These are phyloP conservation scores for Melanotaenia duboulayi DNA, from an alignment of 2,113 vertebrate species.

Conservation along the genomic window DNA sequence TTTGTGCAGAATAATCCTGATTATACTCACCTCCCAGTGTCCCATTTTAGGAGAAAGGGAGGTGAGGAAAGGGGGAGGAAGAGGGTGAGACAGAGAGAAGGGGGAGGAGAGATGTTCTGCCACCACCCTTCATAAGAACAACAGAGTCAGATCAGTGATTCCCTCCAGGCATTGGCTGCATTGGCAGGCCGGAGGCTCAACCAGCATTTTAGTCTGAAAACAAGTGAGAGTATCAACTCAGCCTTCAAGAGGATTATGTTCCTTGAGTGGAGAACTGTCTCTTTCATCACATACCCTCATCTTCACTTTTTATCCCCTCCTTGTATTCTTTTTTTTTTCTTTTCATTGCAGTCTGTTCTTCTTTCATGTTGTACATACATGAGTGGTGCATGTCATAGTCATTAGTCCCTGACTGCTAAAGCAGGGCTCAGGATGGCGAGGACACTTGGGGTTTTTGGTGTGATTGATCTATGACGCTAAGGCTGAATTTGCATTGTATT, in stretches of 20 bases:
- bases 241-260: constrained; percentile 76
- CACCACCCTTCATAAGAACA: constrained; percentile 72
- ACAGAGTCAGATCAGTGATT: constrained; percentile 73
- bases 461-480: constrained; percentile 51
- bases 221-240: constrained; percentile 70
- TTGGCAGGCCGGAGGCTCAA: constrained; percentile 70
- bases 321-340: constrained; percentile 12
- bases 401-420: constrained; percentile 22
- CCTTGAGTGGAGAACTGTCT: constrained; percentile 61
- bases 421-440: constrained; percentile 14
- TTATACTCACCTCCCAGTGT: constrained; percentile 75
- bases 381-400: constrained; percentile 33
- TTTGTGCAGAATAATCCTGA: constrained; percentile 74
- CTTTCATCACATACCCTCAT: constrained; percentile 62
- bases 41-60: constrained; percentile 73
- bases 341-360: constrained; percentile 24
- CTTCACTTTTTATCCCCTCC: constrained; percentile 36
- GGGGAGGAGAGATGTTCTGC: constrained; percentile 65
- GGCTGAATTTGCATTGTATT: constrained; percentile 63
- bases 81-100: constrained; percentile 37
- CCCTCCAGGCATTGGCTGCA: constrained; percentile 73
- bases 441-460: constrained; percentile 28
- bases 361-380: constrained; percentile 31
- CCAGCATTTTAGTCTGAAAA: constrained; percentile 67
- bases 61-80: constrained; percentile 44